Percentiles rank a stretch among this genome's conserved stretches.
phyloP scores from a whole-genome alignment of 2,888 invertebrate species.

The Pterobdella sp. region DNA sequence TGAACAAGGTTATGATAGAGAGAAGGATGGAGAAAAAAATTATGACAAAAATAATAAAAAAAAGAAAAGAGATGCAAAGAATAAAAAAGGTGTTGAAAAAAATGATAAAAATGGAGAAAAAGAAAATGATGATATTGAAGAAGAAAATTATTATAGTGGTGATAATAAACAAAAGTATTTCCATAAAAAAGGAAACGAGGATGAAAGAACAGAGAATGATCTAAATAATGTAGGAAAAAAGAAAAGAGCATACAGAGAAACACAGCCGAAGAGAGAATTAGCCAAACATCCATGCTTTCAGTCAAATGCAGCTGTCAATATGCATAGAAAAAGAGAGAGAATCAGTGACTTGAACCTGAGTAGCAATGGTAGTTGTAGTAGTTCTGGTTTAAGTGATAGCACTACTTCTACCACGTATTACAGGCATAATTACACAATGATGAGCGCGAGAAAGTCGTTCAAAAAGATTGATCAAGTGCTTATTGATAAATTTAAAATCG shows the following conservation, averaged over 20 bases:
- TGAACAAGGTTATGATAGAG: neutral
- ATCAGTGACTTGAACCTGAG: too few species aligned
- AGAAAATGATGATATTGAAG: neutral
- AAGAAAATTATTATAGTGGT: neutral
- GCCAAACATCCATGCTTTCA: too few species aligned
- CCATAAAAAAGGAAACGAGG: neutral
- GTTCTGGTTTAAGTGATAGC: too few species aligned
- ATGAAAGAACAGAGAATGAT: neutral
- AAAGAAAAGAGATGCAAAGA: neutral
- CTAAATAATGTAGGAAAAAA: neutral
- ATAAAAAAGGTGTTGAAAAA: neutral
- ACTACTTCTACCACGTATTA: too few species aligned
- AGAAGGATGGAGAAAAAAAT: neutral
- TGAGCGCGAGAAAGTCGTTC: too few species aligned
- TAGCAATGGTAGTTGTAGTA: too few species aligned
- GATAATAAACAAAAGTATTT: neutral
- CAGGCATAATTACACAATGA: too few species aligned
- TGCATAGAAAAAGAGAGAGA: too few species aligned
- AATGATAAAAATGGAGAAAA: neutral
- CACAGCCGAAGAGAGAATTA: too few species aligned
- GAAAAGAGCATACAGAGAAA: neutral
- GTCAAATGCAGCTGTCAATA: too few species aligned
- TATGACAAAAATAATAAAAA: neutral
- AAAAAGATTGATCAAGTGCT: too few species aligned
- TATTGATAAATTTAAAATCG: too few species aligned